These are phyloP conservation scores for Thereva unica DNA, from an alignment of 2,888 invertebrate species.

Conservation along the genomic window DNA sequence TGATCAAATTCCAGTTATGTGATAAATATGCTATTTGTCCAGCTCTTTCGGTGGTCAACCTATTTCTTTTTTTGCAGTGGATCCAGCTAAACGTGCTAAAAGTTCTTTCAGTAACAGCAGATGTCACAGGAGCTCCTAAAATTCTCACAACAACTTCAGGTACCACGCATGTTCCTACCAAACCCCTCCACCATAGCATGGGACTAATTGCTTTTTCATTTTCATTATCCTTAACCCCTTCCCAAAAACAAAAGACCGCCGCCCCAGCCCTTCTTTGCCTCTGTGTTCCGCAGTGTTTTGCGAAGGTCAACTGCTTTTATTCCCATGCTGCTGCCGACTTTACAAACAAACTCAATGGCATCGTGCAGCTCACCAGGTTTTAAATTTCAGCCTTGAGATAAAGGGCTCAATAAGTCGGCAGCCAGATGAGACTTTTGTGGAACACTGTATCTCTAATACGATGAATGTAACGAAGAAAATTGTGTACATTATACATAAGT, in stretches of 20 bases:
- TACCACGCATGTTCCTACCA: conserved; percentile 42
- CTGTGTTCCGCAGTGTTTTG: not conserved
- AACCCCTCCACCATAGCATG: conserved; percentile 43
- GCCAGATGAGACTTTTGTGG: too few relatives aligned
- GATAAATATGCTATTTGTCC: too few relatives aligned
- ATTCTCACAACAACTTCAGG: conserved; percentile 43
- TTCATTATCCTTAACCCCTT: not conserved
- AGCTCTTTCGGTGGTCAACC: too few relatives aligned
- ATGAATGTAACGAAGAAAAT: too few relatives aligned
- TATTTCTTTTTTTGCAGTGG: too few relatives aligned
- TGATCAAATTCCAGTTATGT: too few relatives aligned
- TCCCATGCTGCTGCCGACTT: not conserved
- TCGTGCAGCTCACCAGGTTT: not conserved
- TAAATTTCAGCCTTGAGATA: not conserved
- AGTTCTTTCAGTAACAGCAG: too few relatives aligned
- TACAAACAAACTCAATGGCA: not conserved
- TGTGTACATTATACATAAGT: too few relatives aligned
- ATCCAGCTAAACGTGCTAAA: too few relatives aligned
- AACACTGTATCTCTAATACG: too few relatives aligned
- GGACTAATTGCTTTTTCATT: conserved; percentile 16
- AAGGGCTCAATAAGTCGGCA: not conserved
- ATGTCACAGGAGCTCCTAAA: too few relatives aligned
- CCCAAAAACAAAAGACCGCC: not conserved
- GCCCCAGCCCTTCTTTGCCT: conserved; percentile 2
- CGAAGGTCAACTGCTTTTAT: not conserved